Conservation (phyloP, 2,888 invertebrate species). For the Erebia palarica region DNA sequence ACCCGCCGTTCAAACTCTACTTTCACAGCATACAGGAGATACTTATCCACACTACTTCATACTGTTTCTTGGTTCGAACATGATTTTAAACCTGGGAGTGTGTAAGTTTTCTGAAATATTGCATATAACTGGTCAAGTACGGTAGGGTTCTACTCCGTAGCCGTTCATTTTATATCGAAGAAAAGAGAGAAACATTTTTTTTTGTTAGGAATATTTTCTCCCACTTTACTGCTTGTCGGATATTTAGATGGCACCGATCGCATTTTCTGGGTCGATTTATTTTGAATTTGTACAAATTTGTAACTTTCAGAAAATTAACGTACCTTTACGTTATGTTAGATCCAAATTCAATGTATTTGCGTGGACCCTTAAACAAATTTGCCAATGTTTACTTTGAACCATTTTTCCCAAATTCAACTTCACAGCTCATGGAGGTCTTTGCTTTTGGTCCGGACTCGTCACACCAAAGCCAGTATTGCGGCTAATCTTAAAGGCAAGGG, state of each 20-base stretch:
- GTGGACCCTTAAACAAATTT: background rate
- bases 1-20: conserved; percentile 87
- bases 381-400: background rate
- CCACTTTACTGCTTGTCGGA: too few relatives aligned
- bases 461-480: conserved; percentile 83
- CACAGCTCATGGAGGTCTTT: conserved; percentile 87
- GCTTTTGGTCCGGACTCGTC: conserved; percentile 84
- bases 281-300: too few relatives aligned
- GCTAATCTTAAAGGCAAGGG: conserved; percentile 72
- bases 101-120: conserved; percentile 63
- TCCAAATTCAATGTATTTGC: too few relatives aligned
- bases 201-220: too few relatives aligned
- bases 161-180: background rate
- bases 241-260: too few relatives aligned
- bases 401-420: background rate
- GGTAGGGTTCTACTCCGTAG: too few relatives aligned
- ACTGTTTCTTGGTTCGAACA: conserved; percentile 90
- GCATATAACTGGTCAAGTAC: too few relatives aligned
- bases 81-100: conserved; percentile 84
- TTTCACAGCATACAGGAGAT: conserved; percentile 87
- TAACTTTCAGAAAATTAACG: too few relatives aligned
- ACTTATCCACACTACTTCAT: conserved; percentile 90
- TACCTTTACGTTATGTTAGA: too few relatives aligned
- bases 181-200: background rate
- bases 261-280: too few relatives aligned